Evolutionary conservation across 2,888 invertebrate genomes (phyloP), one percentile per base, ranked within the genome.

Genomic region (Macropis europaea): DNA sequence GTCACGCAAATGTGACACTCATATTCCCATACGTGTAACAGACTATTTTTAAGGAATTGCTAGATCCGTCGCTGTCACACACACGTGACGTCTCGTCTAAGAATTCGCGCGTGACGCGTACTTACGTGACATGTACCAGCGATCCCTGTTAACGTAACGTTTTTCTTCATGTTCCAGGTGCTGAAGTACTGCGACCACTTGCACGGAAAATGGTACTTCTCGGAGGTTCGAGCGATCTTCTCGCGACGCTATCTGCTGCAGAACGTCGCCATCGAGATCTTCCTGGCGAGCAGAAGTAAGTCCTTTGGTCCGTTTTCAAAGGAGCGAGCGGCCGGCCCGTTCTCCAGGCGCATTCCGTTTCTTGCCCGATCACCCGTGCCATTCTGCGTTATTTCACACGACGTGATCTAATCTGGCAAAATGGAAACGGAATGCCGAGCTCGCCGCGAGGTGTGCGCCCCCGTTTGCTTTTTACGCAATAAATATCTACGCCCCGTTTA

Each of bases 171-270:
- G 85, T 92, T 93, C 1, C 94, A 98, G 98, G 96, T 97, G 57
- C 91, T 99, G 82, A 97, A 97, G 87, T 99, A 99, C 91, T 98
- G 99, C 91, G 99, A 99, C 90, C 97, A 98, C 90, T 93, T 99
- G 48, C 99, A 99, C 90, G 99, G 99, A 73, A 98, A 99, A 92
- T 99, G 99, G 99, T 98, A 99, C 92, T 99, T 99, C 92, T 97
- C 97, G 82, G 99, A 99, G 92, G 97, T 99, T 76, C 95, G 99
- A 9, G 99, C 99, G 71, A 98, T 99, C 86, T 99, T 99, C 92
- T 97, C 98, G 7, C 93, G 99, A 2, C 94, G 99, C 43, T 99
- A 99, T 90, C 93, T 99, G 59, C 94, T 99, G 82, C 99, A 99
- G 91, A 99, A 98, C 91, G 95, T 96, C 63, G 99, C 99, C 77